Conservation (phyloP, 37 sponge, comb jelly and placozoan species). For the Crambe crambe region DNA sequence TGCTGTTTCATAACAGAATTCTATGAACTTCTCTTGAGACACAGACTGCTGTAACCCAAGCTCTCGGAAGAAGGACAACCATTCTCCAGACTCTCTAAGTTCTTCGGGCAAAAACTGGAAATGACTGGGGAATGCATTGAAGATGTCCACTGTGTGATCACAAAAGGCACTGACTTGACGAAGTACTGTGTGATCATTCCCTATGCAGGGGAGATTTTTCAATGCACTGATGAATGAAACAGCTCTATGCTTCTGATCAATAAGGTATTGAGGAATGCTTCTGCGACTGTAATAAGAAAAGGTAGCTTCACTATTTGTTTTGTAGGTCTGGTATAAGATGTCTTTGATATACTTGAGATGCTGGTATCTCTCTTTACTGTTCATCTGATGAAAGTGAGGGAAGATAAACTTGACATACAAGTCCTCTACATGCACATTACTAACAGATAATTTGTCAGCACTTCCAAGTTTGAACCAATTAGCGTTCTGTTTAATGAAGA, state of each 20-base stretch:
- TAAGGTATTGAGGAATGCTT: too few species aligned
- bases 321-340: background rate
- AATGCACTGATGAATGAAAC: background rate
- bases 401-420: conserved; percentile 2
- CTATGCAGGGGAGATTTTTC: background rate
- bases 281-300: too few species aligned
- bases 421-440: background rate
- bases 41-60: background rate
- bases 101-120: background rate
- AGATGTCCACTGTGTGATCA: background rate
- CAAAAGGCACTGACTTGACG: background rate
- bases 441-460: background rate
- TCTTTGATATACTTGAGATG: conserved; percentile 9
- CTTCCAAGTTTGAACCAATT: background rate
- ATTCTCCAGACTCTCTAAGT: too few species aligned
- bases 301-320: background rate
- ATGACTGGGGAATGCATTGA: background rate
- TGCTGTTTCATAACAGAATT: conserved; percentile 7
- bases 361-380: background rate
- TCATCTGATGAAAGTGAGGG: background rate
- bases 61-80: background rate
- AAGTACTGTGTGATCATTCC: background rate
- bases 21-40: background rate
- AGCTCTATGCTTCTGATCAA: background rate
- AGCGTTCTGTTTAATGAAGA: background rate